Percentiles rank a stretch among this genome's conserved stretches.
These are phyloP conservation scores for Epicampocera succincta DNA, from an alignment of 2,888 invertebrate genomes.

Conservation along the genomic window DNA sequence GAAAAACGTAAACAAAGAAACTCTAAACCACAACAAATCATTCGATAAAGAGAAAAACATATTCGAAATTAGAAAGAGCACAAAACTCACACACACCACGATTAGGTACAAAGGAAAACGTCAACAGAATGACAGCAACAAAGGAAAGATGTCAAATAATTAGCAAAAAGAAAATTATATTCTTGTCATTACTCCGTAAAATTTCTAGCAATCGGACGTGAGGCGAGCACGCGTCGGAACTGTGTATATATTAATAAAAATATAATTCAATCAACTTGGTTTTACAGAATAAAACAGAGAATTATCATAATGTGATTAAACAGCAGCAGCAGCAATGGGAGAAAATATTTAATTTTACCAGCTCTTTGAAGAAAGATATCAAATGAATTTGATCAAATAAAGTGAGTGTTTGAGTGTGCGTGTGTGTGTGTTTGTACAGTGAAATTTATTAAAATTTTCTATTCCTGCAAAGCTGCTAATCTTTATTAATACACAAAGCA, in stretches of 20 bases:
- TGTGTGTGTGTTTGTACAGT: constrained; percentile 8
- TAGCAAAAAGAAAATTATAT: constrained; percentile 7
- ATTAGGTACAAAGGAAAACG: constrained; percentile 37
- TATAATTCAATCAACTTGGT: background rate
- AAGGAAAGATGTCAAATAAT: constrained; percentile 55
- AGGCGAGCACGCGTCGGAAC: constrained; percentile 18
- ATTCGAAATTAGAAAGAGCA: constrained; percentile 40
- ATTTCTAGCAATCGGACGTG: constrained; percentile 57
- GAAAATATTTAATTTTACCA: constrained; percentile 17
- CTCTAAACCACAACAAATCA: constrained; percentile 52
- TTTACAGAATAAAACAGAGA: constrained; percentile 20
- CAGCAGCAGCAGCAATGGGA: constrained; percentile 31
- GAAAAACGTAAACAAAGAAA: constrained; percentile 65
- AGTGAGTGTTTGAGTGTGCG: constrained; percentile 25
- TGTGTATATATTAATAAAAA: constrained; percentile 15
- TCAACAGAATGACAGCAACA: constrained; percentile 39
- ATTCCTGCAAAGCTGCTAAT: background rate
- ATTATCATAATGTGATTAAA: constrained; percentile 47
- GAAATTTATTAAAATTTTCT: constrained; percentile 15
- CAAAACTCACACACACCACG: constrained; percentile 19
- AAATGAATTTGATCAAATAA: constrained; percentile 47
- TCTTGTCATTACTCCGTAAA: constrained; percentile 60
- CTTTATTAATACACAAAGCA: constrained; percentile 26
- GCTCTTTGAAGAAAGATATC: constrained; percentile 14
- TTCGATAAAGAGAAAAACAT: constrained; percentile 23